A percentile compares a stretch with the other conserved stretches of the same genome.
Conservation (phyloP, 2,888 invertebrate genomes). For the Mimas tiliae region DNA sequence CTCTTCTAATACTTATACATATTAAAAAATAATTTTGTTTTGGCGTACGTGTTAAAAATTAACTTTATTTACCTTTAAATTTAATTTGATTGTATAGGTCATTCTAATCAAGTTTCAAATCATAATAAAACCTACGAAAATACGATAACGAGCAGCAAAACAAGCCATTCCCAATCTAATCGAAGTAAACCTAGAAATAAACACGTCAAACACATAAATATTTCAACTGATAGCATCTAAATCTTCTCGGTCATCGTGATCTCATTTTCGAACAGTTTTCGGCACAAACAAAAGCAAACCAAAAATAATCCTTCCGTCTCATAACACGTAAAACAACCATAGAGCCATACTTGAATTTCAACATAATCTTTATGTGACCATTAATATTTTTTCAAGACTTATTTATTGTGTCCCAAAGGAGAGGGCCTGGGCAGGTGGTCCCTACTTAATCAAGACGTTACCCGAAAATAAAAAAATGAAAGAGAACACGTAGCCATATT, state of each 20-base stretch:
- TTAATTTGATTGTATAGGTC: background rate
- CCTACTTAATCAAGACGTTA: conserved; percentile 84
- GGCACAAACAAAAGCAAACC: conserved; percentile 60
- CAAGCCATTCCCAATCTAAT: background rate
- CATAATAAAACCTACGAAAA: background rate
- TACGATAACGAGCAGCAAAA: background rate
- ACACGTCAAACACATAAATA: background rate
- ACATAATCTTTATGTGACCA: conserved; percentile 75
- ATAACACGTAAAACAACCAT: conserved; percentile 60
- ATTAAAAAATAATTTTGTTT: too few species aligned
- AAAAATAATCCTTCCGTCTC: conserved; percentile 59
- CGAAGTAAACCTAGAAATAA: background rate
- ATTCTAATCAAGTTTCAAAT: background rate
- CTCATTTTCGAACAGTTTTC: conserved; percentile 27
- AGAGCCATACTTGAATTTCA: conserved; percentile 70
- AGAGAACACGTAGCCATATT: conserved; percentile 70
- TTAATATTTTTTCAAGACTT: conserved; percentile 75
- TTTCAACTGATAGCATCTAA: conserved; percentile 5
- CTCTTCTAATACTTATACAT: background rate
- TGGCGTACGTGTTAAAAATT: too few species aligned
- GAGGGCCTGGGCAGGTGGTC: conserved; percentile 79
- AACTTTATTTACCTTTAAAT: background rate
- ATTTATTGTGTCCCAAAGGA: conserved; percentile 76
- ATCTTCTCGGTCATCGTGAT: conserved; percentile 11
- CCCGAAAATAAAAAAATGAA: conserved; percentile 75